Evolutionary conservation across 2,797 vertebrate species (phyloP).

Genomic region (Falco cherrug): DNA sequence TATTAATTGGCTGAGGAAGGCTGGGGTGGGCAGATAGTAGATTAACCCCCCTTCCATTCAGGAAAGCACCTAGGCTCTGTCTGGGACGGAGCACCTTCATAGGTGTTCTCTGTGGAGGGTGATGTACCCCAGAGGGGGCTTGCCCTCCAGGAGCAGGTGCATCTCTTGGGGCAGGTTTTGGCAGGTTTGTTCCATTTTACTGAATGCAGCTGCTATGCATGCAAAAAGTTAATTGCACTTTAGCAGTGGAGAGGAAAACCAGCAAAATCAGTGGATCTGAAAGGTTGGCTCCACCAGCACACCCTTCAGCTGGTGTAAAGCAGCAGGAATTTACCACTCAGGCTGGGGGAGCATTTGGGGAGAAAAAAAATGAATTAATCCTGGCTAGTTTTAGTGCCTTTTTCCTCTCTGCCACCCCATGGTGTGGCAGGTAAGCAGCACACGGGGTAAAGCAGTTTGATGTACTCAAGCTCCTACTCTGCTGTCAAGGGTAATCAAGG

Average conservation of each 20-base stretch:
- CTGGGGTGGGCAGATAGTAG: too few relatives aligned
- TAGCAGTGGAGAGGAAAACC: neutral
- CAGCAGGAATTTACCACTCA: neutral
- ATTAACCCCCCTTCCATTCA: neutral
- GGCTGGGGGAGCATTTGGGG: neutral
- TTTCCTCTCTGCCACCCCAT: neutral
- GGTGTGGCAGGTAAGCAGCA: neutral
- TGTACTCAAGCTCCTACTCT: neutral
- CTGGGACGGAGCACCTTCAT: neutral
- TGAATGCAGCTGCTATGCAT: neutral
- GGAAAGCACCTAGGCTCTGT: neutral
- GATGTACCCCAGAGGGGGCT: neutral
- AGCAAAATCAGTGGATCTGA: neutral
- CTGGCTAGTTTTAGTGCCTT: neutral
- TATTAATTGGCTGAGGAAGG: neutral
- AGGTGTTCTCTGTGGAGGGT: neutral
- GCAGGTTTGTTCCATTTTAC: neutral
- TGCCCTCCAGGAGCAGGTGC: neutral
- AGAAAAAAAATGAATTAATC: neutral
- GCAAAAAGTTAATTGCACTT: accelerated
- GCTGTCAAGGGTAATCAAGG: constrained; percentile 45
- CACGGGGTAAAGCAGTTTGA: neutral
- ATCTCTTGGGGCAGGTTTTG: neutral
- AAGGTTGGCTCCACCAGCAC: neutral
- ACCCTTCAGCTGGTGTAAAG: neutral